Evolutionary conservation across 2,888 invertebrate genomes (phyloP), one percentile per base, ranked within the genome.

Genomic region (Archips xylosteana): DNA sequence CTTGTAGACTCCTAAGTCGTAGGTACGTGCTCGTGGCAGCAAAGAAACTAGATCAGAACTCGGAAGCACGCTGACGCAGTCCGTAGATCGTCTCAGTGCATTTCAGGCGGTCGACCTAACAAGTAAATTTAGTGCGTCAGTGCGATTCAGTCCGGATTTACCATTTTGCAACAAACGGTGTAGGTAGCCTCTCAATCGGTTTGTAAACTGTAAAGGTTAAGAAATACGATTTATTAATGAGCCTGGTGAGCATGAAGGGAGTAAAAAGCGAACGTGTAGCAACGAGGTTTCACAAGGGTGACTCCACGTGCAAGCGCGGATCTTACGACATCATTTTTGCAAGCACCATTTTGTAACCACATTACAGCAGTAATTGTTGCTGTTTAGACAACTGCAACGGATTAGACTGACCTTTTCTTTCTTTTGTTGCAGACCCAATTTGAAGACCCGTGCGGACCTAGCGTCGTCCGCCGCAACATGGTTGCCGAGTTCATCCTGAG

Each of bases 401-500:
- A 83, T 83, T 81, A 80, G 81, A 76, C 83, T 92, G 83, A 93
- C 84, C 85, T 88, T 80, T 70, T 61, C 71, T 87, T 80, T 88
- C 82, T 80, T 77, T 94, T 92, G 92, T 94, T 94, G 76, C 92
- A 95, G 95, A 92, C 87, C 86, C 89, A 92, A 89, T 84, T 82
- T 81, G 92, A 92, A 80, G 92, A 92, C 86, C 88, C 89, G 89
- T 90, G 92, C 94, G 94, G 94, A 87, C 92, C 89, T 71, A 85
- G 85, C 80, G 85, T 86, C 82, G 93, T 93, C 92, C 96, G 96
- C 92, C 96, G 96, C 95, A 97, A 97, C 95, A 97, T 97, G 97
- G 97, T 97, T 93, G 97, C 97, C 92, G 97, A 97, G 95, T 97
- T 97, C 92, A 96, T 97, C 87, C 95, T 97, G 89, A 97, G 97